Evolutionary conservation across 1,140 invertebrate species (phyloP).

Genomic region (Steinernema feltiae): DNA sequence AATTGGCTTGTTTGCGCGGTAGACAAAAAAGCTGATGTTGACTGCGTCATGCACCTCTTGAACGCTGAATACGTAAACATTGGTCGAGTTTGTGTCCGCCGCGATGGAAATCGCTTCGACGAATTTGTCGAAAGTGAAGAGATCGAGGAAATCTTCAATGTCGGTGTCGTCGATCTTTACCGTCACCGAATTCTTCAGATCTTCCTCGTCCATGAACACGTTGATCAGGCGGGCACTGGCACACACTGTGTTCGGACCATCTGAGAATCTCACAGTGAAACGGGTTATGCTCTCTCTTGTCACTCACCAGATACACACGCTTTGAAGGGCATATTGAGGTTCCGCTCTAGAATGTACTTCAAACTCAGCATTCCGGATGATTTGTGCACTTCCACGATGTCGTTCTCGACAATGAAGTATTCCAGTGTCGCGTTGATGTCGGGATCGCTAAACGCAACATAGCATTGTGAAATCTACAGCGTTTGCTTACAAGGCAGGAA

Average conservation of each 20-base stretch:
- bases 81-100: slow-evolving; percentile 13
- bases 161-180: slow-evolving; percentile 87
- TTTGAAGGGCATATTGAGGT: slow-evolving; percentile 84
- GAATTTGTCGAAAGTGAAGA: slow-evolving; percentile 75
- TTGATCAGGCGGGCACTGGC: slow-evolving; percentile 64
- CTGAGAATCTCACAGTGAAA: slow-evolving; percentile 42
- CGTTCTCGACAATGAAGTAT: slow-evolving; percentile 50
- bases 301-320: slow-evolving; percentile 76
- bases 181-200: slow-evolving; percentile 88
- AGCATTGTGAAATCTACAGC: background rate
- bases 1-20: slow-evolving; percentile 69
- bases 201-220: slow-evolving; percentile 79
- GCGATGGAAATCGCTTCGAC: slow-evolving; percentile 11
- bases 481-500: slow-evolving; percentile 53
- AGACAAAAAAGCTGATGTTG: slow-evolving; percentile 84
- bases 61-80: slow-evolving; percentile 1
- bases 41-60: slow-evolving; percentile 58
- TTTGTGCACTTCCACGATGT: slow-evolving; percentile 46
- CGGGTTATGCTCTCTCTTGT: background rate
- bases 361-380: slow-evolving; percentile 41
- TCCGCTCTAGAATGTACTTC: slow-evolving; percentile 78
- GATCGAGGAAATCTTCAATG: slow-evolving; percentile 82
- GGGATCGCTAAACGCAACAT: slow-evolving; percentile 47
- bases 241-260: slow-evolving; percentile 62
- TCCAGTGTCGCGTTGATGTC: slow-evolving; percentile 56